These are phyloP conservation scores for Diachasmimorpha longicaudata DNA, from an alignment of 1,140 invertebrate genomes.

Conservation along the genomic window DNA sequence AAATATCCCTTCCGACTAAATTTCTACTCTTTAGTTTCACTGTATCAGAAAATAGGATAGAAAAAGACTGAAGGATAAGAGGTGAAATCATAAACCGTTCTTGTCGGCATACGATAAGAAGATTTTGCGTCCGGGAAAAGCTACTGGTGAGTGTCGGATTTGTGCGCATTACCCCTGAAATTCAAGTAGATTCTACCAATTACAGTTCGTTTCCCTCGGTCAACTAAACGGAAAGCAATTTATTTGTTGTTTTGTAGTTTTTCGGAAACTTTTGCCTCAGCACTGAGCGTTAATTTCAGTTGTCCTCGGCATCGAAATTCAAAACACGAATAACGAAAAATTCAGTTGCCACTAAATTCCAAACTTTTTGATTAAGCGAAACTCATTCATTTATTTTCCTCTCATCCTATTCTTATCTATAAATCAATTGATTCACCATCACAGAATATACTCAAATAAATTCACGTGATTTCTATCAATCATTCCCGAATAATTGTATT, in stretches of 20 bases:
- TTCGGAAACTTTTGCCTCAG: neutral
- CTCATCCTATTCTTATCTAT: too few relatives aligned
- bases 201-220: conserved; percentile 7
- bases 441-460: too few relatives aligned
- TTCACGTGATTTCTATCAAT: too few relatives aligned
- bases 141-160: neutral
- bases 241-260: neutral
- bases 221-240: neutral
- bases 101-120: neutral
- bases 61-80: neutral
- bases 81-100: neutral
- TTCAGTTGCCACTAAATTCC: too few relatives aligned
- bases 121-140: neutral
- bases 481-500: too few relatives aligned
- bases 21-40: neutral
- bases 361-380: too few relatives aligned
- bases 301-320: too few relatives aligned
- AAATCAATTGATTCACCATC: too few relatives aligned
- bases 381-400: too few relatives aligned
- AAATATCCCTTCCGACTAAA: neutral
- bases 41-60: neutral
- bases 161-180: neutral
- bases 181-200: neutral
- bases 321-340: too few relatives aligned
- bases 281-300: too few relatives aligned